phyloP scores from a whole-genome alignment of 30 jellyfish, hydroid and myxozoan genomes.

The Sanderia malayensis region DNA sequence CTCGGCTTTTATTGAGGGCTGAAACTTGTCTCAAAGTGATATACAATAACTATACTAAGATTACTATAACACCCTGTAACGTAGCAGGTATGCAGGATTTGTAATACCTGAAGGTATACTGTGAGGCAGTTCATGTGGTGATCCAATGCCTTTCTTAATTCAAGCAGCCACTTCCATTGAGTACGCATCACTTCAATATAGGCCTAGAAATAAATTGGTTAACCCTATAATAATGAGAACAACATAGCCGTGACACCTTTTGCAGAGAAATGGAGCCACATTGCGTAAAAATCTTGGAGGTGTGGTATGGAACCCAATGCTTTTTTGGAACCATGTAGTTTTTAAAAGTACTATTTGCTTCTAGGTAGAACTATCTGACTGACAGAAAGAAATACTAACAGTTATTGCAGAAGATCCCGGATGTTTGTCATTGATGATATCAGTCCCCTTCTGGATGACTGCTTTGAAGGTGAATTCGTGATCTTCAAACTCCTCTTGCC shows the following conservation, averaged over 20 bases:
- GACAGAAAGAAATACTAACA: constrained; percentile 42
- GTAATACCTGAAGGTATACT: constrained; percentile 55
- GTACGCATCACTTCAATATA: constrained; percentile 74
- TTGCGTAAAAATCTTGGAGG: no score
- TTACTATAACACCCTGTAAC: no score
- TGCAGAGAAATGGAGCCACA: no score
- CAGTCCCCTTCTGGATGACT: constrained; percentile 51
- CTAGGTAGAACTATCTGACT: no score
- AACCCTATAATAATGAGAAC: no score
- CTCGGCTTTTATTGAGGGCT: no score
- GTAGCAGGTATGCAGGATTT: neutral
- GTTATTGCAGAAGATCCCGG: constrained; percentile 80
- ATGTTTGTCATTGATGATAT: constrained; percentile 61
- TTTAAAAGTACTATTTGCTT: no score
- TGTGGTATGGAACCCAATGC: no score
- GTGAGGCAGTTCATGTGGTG: constrained; percentile 41
- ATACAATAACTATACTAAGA: no score
- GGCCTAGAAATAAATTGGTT: constrained; percentile 69
- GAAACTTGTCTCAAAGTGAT: no score
- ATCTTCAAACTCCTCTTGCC: constrained; percentile 57
- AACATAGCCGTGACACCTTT: no score
- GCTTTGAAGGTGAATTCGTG: constrained; percentile 48
- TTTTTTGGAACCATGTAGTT: no score
- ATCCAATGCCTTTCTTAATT: constrained; percentile 57
- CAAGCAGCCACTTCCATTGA: constrained; percentile 80